Conservation (phyloP, 2,888 invertebrate species). For the Cepaea hortensis region DNA sequence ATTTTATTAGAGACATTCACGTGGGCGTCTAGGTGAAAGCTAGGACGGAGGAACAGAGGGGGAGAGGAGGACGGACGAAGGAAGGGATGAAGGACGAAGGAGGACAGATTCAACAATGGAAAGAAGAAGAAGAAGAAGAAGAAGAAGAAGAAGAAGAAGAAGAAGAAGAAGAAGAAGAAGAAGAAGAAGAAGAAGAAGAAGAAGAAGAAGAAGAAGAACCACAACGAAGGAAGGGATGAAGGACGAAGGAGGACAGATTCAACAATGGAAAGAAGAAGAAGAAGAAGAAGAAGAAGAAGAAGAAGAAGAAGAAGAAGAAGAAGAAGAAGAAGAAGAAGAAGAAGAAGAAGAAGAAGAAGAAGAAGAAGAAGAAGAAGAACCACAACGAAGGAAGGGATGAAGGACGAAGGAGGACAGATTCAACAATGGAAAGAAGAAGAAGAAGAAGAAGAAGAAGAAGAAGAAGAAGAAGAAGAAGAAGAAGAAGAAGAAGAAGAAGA, state of each 20-base stretch:
- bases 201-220: background rate
- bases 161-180: background rate
- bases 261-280: background rate
- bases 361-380: constrained; percentile 13
- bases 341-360: constrained; percentile 29
- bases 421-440: background rate
- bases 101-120: background rate
- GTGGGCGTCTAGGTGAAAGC: no score
- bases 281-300: constrained; percentile 3
- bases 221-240: background rate
- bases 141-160: background rate
- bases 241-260: background rate
- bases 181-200: background rate
- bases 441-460: constrained; percentile 2
- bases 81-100: background rate
- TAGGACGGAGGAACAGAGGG: background rate
- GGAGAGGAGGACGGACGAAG: background rate
- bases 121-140: constrained; percentile 17
- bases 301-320: background rate
- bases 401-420: background rate
- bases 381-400: background rate
- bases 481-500: constrained; percentile 8
- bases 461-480: background rate
- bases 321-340: background rate
- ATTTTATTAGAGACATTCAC: no score